Conservation (phyloP, 2,113 vertebrate species). For the Carettochelys insculpta region DNA sequence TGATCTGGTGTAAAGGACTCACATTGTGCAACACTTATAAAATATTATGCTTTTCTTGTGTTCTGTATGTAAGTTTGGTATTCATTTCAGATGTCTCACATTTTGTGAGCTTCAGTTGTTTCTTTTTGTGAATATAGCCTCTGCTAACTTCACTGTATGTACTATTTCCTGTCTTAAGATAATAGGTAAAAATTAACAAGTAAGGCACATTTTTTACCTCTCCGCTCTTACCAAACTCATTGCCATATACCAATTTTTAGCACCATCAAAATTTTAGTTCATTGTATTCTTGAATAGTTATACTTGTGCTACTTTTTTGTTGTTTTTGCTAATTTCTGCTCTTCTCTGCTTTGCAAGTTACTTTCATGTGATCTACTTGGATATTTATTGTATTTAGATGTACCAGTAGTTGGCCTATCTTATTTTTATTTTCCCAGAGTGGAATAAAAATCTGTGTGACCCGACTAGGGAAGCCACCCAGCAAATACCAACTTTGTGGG, state of each 20-base stretch:
- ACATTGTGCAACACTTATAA: neutral
- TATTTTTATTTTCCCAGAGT: neutral
- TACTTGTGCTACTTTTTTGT: neutral
- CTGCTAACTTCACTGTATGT: constrained; percentile 14
- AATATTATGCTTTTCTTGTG: neutral
- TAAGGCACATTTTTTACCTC: neutral
- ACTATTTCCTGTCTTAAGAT: constrained; percentile 14
- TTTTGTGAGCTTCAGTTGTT: neutral
- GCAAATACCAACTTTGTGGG: neutral
- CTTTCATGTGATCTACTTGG: neutral
- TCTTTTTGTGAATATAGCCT: neutral
- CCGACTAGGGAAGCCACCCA: neutral
- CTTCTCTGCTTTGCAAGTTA: constrained; percentile 14
- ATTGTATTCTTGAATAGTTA: constrained; percentile 7
- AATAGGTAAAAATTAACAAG: neutral
- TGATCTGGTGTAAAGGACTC: neutral
- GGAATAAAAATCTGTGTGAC: neutral
- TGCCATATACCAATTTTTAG: neutral
- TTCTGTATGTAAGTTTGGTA: neutral
- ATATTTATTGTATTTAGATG: neutral
- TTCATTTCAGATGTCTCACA: constrained; percentile 4
- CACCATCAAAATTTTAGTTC: neutral
- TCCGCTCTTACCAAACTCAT: neutral
- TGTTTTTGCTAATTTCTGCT: neutral
- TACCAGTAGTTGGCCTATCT: neutral